Base-by-base conservation (phyloP, 2,797 vertebrate species). In the Buphagus erythrorhynchus region DNA sequence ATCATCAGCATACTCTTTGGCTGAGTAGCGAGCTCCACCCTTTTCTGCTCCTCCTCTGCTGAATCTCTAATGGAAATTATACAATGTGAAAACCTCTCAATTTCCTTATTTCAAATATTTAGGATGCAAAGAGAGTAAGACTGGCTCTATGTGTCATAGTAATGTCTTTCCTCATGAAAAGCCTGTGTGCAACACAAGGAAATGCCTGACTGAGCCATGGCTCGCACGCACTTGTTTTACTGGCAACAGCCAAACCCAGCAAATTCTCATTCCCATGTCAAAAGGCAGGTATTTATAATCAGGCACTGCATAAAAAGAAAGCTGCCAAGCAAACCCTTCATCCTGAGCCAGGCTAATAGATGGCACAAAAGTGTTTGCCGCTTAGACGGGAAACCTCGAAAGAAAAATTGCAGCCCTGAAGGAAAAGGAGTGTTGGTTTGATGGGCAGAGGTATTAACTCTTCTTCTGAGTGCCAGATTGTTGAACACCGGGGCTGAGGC, bases 321-420 rank as follows among this genome's bases (percentile, higher is more conserved):
- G 38, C 51, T 90, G 54, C 66, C 66, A 86, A 90, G 28, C 11
- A 90, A 84, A 87, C 8, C n/a, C 51, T 81, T 86, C 57, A 68
- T 91, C 69, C 24, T 58, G 52, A 75, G 46, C 84, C 82, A 93
- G 59, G 24, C 54, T 95, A 77, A 87, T 63, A 93, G 62, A 73
- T 12, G 33, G 36, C 51, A 91, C 20, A 62, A 59, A 77, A 26
- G 28, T 46, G 38, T 76, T 84, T 31, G 15, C 43, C 59, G 10
- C 49, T 79, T 71, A 65, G 69, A 42, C 31, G 74, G 31, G 45
- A 95, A 93, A 65, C 33, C 17, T 93, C 2, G 5, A 63, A 86
- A 67, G 71, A 66, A 86, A 75, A 86, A 62, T 90, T 17, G 28
- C 3, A 69, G 19, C 21, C 76, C 75, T 59, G 21, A 33, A 91